A percentile compares a stretch with the other conserved stretches of the same genome.
These are phyloP conservation scores for Enoplolaimus lenunculus DNA, from an alignment of 2,888 invertebrate genomes.

Conservation along the genomic window DNA sequence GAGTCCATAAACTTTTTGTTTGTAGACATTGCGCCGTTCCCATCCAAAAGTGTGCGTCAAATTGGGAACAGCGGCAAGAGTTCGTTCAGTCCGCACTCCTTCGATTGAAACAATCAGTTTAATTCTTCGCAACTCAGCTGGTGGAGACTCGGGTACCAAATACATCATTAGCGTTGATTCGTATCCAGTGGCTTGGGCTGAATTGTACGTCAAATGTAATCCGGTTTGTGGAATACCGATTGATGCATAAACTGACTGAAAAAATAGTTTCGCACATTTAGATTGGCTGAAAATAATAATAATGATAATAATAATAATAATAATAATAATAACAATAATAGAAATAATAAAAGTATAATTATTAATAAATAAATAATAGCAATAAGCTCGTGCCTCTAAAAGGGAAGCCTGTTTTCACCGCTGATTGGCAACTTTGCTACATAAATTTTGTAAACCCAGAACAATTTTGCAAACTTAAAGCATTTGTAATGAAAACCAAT, in stretches of 20 bases:
- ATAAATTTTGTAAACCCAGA: too few relatives aligned
- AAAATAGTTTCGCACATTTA: too few relatives aligned
- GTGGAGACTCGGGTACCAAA: constrained; percentile 63
- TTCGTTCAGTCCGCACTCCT: constrained; percentile 74
- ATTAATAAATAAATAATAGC: too few relatives aligned
- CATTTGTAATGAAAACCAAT: too few relatives aligned
- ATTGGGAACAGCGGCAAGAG: constrained; percentile 88
- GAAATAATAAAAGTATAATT: too few relatives aligned
- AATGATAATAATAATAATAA: too few relatives aligned
- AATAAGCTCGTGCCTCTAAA: too few relatives aligned
- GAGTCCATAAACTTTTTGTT: constrained; percentile 91
- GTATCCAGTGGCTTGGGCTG: constrained; percentile 83
- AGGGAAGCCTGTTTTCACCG: too few relatives aligned
- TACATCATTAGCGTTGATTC: constrained; percentile 79
- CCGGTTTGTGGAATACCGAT: neutral
- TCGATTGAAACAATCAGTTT: constrained; percentile 85
- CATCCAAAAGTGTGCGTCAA: constrained; percentile 89
- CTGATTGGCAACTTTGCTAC: too few relatives aligned
- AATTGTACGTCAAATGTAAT: constrained; percentile 73
- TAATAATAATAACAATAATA: constrained; percentile 22
- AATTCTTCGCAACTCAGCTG: constrained; percentile 66
- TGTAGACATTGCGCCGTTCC: constrained; percentile 93
- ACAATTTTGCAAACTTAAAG: too few relatives aligned
- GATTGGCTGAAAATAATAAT: too few relatives aligned
- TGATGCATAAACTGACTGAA: constrained; percentile 9